Evolutionary conservation across 1,140 invertebrate genomes (phyloP), one percentile per base, ranked within the genome.

Genomic region (Sinonovacula constricta): DNA sequence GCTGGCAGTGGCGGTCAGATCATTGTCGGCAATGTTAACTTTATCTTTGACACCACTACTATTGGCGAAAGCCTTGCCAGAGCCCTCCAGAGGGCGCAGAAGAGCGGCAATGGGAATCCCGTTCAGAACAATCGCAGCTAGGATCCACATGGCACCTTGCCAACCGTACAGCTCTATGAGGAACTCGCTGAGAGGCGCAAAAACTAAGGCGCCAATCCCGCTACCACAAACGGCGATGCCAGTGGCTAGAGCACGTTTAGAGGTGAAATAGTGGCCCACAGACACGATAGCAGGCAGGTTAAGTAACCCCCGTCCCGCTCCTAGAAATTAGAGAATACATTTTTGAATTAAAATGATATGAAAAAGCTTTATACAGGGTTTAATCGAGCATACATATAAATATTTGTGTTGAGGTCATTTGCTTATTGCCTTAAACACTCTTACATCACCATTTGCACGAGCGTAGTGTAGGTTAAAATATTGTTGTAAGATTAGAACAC

Each of bases 181-280:
- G 10, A 86, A 81, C 22, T 92, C 91, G 22, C 93, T 94, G 28
- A 97, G 89, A 14, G 87, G 87, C 0, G 12, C 95, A 94, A 70
- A 95, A 0, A 96, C 87, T 88, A 97, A 97, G 0, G 95, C 95
- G 0, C 94, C 94, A 28, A 98, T 96, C 15, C 97, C 97, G 0
- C 97, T 97, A 14, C 97, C 97, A 89, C 97, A 98, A 12, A 99
- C 97, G 0, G 98, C 97, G 53, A 99, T 97, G 15, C 98, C 98
- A 0, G 97, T 99, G n/a, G 98, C 98, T 74, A 99, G 90, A 2
- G 98, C 99, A 80, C 98, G 93, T 88, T 97, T 97, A 7, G 96
- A 96, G 89, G 99, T 98, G 91, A 99, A 99, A 92, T 99, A 99
- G 91, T 98, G 99, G 33, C 97, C 97, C 22, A 99, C 98, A 57